These are phyloP conservation scores for Piliocolobus tephrosceles DNA, from an alignment of 2,113 vertebrate species.

Conservation along the genomic window DNA sequence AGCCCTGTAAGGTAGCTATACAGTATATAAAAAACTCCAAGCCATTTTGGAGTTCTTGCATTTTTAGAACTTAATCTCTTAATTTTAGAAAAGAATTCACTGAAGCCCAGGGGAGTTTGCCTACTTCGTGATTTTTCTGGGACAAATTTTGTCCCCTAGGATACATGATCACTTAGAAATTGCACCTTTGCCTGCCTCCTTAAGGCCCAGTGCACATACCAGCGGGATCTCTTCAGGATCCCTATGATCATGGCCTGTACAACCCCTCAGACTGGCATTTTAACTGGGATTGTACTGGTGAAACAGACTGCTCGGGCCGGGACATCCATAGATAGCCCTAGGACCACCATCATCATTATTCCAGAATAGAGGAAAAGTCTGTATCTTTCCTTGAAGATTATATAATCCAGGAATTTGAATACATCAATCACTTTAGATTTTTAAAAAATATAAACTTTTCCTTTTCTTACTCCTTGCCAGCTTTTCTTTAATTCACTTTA, in stretches of 20 bases:
- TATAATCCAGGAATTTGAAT: constrained; percentile 29
- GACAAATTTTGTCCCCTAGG: constrained; percentile 27
- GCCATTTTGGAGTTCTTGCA: constrained; percentile 24
- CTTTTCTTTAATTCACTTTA: constrained; percentile 27
- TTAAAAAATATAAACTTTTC: neutral
- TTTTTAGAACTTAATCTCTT: neutral
- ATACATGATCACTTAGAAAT: constrained; percentile 1
- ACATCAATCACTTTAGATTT: neutral
- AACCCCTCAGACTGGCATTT: neutral
- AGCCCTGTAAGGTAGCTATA: neutral
- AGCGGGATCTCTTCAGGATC: neutral
- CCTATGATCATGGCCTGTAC: neutral
- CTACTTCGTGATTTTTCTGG: constrained; percentile 55
- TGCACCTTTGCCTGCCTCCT: neutral
- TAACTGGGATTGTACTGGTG: neutral
- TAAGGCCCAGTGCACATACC: neutral
- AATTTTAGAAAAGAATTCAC: constrained; percentile 53
- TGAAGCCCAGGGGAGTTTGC: constrained; percentile 44
- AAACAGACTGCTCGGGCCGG: neutral
- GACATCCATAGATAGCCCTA: neutral
- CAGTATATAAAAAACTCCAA: neutral
- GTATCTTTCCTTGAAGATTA: neutral
- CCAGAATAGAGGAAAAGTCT: neutral
- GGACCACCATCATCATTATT: neutral
- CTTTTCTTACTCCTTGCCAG: neutral